phyloP scores from a whole-genome alignment of 2,888 invertebrate genomes.

The Drosophila pullipes region DNA sequence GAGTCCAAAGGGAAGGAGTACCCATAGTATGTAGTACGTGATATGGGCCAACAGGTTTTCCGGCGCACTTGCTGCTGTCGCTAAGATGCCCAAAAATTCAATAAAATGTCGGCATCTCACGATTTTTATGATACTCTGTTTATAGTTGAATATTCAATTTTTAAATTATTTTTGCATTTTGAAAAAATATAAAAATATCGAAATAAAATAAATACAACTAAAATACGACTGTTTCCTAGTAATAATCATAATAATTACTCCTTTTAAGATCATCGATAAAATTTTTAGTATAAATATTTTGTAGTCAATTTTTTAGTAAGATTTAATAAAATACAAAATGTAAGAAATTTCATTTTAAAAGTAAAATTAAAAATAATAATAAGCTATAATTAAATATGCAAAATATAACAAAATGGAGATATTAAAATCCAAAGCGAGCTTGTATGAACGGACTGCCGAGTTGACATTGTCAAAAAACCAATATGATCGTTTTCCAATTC shows the following conservation, averaged over 20 bases:
- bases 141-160: not conserved
- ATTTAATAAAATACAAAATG: not conserved
- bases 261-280: not conserved
- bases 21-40: slow-evolving; percentile 65
- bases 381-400: not conserved
- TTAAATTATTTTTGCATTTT: not conserved
- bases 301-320: not conserved
- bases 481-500: not conserved
- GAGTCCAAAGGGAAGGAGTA: slow-evolving; percentile 49
- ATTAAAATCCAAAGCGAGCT: not conserved
- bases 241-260: not conserved
- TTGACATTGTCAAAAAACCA: not conserved
- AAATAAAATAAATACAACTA: not conserved
- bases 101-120: not conserved
- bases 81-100: slow-evolving; percentile 53
- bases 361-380: not conserved
- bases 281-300: not conserved
- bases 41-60: slow-evolving; percentile 81
- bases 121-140: not conserved
- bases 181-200: not conserved
- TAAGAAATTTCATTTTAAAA: not conserved
- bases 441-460: not conserved
- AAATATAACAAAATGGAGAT: not conserved
- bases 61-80: slow-evolving; percentile 76
- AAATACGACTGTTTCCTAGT: not conserved